Base-by-base conservation (phyloP, 2,113 vertebrate species). In the Phylloscopus trochiloides region DNA sequence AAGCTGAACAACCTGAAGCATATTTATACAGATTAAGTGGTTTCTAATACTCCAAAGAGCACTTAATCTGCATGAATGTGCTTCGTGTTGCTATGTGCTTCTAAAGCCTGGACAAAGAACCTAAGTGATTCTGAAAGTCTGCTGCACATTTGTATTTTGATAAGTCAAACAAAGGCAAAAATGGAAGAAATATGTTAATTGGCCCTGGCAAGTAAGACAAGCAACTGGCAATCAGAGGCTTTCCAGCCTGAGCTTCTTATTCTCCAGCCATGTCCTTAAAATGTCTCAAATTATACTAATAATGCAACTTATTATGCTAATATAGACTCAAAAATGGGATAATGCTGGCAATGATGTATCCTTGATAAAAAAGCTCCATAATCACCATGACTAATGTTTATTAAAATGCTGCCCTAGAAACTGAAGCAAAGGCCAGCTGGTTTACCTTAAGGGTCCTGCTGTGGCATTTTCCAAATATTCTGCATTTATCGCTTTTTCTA, bases 21-120 rank as follows among this genome's bases (percentile, higher is more conserved):
- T 97, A 97, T 97, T 97, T 96, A 94, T 97, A 96, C 91, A 97
- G 71, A 86, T 87, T 96, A 92, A 88, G 77, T 94, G 92, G 94
- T 96, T 95, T 86, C 91, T 92, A 91, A 95, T 95, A 97, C 86
- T 95, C 97, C 74, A 88, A 97, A 97, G 86, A 97, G 86, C 84
- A 94, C 80, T 97, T 97, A 95, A 94, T 96, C 93, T 96, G 54
- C 71, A 83, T 93, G 90, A 97, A 96, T 94, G 78, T 97, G 82
- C 88, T 94, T 83, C 40, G 15, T 90, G 82, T 81, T 92, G 88
- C 91, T 93, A 47, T 55, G 52, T 85, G 61, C 29, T 75, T 85
- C 70, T 79, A 86, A 96, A 94, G 90, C 70, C 72, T 96, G 89
- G 97, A 71, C 61, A 78, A 84, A 88, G 31, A 96, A 47, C 47